Evolutionary conservation across 2,888 invertebrate species (phyloP).

Genomic region (Boloria selene): DNA sequence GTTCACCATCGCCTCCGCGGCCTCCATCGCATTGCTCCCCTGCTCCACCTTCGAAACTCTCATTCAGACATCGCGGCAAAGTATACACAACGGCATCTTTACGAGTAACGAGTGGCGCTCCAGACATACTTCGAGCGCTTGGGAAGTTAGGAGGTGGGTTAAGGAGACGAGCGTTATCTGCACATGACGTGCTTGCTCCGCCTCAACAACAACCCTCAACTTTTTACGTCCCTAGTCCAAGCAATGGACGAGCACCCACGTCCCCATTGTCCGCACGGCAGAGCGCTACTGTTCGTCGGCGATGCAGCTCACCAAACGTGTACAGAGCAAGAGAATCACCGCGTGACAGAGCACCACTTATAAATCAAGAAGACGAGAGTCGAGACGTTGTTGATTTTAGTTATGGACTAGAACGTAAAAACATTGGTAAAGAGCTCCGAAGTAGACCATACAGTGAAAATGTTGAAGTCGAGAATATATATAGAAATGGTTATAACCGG

Average conservation of each 20-base stretch:
- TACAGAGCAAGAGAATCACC: constrained; percentile 64
- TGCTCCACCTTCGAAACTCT: constrained; percentile 72
- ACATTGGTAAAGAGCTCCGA: constrained; percentile 59
- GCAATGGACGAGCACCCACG: constrained; percentile 70
- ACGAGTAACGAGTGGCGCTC: constrained; percentile 82
- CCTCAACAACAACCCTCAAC: constrained; percentile 82
- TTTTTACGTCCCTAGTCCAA: constrained; percentile 87
- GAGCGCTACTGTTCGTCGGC: constrained; percentile 62
- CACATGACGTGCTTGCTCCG: constrained; percentile 85
- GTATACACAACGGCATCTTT: constrained; percentile 78
- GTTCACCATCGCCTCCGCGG: constrained; percentile 81
- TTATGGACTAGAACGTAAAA: constrained; percentile 64
- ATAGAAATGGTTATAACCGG: constrained; percentile 69
- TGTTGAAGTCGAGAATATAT: constrained; percentile 68
- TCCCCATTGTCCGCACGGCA: constrained; percentile 71
- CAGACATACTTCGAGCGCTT: constrained; percentile 85
- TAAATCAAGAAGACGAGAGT: constrained; percentile 68
- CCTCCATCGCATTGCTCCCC: constrained; percentile 77
- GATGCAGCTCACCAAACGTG: constrained; percentile 77
- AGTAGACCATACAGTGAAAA: constrained; percentile 76
- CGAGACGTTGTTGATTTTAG: constrained; percentile 69
- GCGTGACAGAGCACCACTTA: constrained; percentile 62
- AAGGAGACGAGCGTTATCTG: constrained; percentile 85
- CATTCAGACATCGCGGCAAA: constrained; percentile 77
- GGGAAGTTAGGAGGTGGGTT: constrained; percentile 87